Conservation (phyloP, 2,888 invertebrate species). For the Ophioninae sp. region DNA sequence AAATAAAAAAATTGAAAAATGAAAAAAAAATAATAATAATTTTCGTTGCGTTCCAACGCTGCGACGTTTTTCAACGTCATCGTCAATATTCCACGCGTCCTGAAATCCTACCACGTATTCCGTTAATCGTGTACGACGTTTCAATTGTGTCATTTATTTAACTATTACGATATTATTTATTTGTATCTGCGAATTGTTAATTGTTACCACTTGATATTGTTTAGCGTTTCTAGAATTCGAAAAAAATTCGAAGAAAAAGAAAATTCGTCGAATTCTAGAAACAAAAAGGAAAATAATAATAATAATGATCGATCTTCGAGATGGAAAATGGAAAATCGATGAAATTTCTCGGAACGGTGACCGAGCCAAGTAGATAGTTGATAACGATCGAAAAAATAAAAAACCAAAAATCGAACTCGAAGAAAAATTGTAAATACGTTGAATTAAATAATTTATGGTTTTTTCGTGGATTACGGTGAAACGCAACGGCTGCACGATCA, state of each 20-base stretch:
- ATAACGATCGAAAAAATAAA: no score
- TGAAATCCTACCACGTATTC: neutral
- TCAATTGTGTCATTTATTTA: neutral
- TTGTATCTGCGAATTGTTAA: neutral
- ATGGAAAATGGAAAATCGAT: neutral
- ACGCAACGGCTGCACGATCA: slow-evolving; percentile 52
- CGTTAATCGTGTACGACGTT: neutral
- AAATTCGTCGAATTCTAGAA: no score
- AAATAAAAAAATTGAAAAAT: no score
- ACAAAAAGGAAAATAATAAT: neutral
- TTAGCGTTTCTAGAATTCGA: neutral
- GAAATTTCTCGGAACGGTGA: neutral
- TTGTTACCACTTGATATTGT: neutral
- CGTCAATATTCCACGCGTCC: no score
- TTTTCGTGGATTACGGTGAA: slow-evolving; percentile 35
- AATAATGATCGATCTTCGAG: neutral
- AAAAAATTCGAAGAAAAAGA: neutral
- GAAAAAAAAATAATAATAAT: no score
- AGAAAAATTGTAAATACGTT: slow-evolving; percentile 54
- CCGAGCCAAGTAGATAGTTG: slow-evolving; percentile 1
- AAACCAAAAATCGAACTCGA: slow-evolving; percentile 6
- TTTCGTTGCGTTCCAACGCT: no score
- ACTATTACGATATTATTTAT: neutral
- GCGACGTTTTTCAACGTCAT: no score
- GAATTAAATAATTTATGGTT: slow-evolving; percentile 46